Evolutionary conservation across 2,797 vertebrate genomes (phyloP).

Genomic region (Tarsius wallacei): DNA sequence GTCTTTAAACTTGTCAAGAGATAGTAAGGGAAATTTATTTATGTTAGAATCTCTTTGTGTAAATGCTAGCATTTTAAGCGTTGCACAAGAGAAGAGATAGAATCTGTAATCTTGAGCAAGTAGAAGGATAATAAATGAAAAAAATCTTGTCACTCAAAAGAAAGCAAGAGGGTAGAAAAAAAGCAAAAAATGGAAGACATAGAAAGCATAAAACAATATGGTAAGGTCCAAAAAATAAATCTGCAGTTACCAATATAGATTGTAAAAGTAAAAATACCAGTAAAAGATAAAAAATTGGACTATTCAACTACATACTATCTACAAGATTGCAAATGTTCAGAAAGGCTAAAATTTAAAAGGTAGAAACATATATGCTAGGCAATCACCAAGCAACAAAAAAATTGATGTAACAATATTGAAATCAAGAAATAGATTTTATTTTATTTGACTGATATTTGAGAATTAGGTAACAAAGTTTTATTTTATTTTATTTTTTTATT

Average conservation of each 20-base stretch:
- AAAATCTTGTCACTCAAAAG: background rate
- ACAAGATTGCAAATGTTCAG: background rate
- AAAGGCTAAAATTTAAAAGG: conserved; percentile 1
- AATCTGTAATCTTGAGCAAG: background rate
- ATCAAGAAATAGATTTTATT: conserved; percentile 3
- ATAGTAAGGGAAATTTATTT: background rate
- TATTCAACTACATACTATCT: background rate
- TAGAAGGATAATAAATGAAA: background rate
- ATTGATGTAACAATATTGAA: background rate
- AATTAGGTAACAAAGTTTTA: too few species aligned
- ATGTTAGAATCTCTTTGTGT: background rate
- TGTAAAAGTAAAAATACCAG: background rate
- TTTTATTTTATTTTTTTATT: too few species aligned
- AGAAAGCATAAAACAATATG: background rate
- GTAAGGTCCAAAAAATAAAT: background rate
- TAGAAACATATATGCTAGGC: background rate
- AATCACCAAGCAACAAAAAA: background rate
- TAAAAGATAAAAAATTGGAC: background rate
- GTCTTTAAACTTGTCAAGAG: background rate
- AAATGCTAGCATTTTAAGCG: background rate
- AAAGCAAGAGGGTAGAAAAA: background rate
- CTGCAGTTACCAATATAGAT: background rate
- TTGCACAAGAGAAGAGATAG: background rate
- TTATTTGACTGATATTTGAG: too few species aligned
- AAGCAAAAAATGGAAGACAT: background rate